Evolutionary conservation across 2,113 vertebrate genomes (phyloP).

Genomic region (Zosterops pallidus): DNA sequence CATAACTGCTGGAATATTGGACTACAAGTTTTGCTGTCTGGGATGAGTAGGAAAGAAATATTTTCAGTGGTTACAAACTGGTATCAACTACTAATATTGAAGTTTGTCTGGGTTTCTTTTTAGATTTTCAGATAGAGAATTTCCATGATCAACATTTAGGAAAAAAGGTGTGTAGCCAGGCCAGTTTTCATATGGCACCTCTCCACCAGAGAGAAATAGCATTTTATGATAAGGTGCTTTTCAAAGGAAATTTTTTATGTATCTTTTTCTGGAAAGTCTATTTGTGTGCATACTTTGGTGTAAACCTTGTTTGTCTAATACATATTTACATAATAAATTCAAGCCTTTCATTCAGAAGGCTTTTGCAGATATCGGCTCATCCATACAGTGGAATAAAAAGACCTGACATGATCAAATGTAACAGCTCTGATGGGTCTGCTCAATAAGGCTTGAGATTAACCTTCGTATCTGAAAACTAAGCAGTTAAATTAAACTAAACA

Average conservation of each 20-base stretch:
- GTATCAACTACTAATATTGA: not conserved
- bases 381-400: not conserved
- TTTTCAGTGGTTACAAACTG: not conserved
- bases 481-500: not conserved
- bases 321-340: not conserved
- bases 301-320: not conserved
- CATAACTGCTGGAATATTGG: not conserved
- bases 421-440: not conserved
- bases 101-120: not conserved
- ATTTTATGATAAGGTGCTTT: not conserved
- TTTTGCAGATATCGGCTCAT: fast-evolving
- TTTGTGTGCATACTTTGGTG: not conserved
- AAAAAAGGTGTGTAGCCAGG: not conserved
- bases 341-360: not conserved
- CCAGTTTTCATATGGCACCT: not conserved
- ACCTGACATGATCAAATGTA: not conserved
- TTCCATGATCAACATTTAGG: not conserved
- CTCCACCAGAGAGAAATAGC: not conserved
- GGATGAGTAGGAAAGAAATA: not conserved
- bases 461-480: not conserved
- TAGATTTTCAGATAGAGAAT: not conserved
- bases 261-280: not conserved
- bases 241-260: not conserved
- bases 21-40: not conserved
- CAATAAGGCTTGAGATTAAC: not conserved